Percentiles rank a stretch among this genome's conserved stretches.
These are phyloP conservation scores for Sesia bembeciformis DNA, from an alignment of 2,888 invertebrate genomes.

Conservation along the genomic window DNA sequence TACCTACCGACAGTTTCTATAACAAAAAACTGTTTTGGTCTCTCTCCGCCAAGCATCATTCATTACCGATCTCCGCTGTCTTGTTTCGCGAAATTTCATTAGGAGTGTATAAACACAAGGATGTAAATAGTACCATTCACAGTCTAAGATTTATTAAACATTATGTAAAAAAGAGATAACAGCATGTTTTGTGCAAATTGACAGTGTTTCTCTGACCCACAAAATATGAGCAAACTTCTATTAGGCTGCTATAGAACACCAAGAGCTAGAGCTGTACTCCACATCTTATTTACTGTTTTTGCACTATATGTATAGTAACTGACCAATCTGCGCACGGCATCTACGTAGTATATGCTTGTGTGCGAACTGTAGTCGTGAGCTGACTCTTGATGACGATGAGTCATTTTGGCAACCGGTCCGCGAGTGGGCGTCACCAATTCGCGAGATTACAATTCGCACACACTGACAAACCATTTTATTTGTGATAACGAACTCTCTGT, in stretches of 20 bases:
- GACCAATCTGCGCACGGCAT: constrained; percentile 6
- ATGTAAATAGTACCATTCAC: too few relatives aligned
- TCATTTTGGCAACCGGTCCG: constrained; percentile 61
- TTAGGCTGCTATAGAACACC: not conserved
- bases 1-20: too few relatives aligned
- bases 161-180: too few relatives aligned
- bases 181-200: too few relatives aligned
- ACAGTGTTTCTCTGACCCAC: not conserved
- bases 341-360: not conserved
- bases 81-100: too few relatives aligned
- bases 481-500: constrained; percentile 18
- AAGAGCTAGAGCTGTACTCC: not conserved
- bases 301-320: not conserved
- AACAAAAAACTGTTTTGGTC: too few relatives aligned
- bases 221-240: not conserved
- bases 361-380: not conserved
- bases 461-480: constrained; percentile 16
- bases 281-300: not conserved
- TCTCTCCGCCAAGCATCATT: too few relatives aligned
- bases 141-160: too few relatives aligned
- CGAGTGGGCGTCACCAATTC: constrained; percentile 56
- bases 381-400: constrained; percentile 20
- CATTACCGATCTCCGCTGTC: too few relatives aligned
- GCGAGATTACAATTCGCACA: constrained; percentile 23
- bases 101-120: too few relatives aligned